Base-by-base conservation (phyloP, 2,113 vertebrate species). In the Stegastes partitus region DNA sequence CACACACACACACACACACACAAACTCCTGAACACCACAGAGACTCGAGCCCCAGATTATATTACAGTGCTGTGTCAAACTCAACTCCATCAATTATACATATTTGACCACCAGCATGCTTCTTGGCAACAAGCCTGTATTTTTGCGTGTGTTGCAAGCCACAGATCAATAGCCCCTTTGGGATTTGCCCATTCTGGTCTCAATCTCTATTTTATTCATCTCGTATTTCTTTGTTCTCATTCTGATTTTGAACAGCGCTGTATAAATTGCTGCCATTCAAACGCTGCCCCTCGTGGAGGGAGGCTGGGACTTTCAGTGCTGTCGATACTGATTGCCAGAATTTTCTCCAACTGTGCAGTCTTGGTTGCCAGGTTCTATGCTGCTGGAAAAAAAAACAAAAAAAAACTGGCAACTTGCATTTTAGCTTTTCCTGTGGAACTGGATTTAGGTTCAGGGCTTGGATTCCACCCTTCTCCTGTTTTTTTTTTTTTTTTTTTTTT, bases 71-170 rank as follows among this genome's bases (percentile, higher is more conserved):
- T 55, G 83, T 90, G 84, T 88, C 87, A 90, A 90, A 89, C 75
- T 64, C 82, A 83, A 68, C 77, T 74, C 80, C 75, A 91, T 93
- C 83, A 92, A 88, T 92, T 92, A 91, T 80, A 89, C 85, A 92
- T 88, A 75, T 91, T 67, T 85, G 82, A 88, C 85, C 85, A 86
- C 65, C 69, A 83, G 70, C 59, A 63, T 56, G 77, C 64, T 77
- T 55, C 67, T 77, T 89, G 84, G 77, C 79, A 83, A 68, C 75
- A 25, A 57, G 63, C 62, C 66, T 39, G 25, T 58, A 72, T 80
- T 42, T 54, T 76, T 66, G 53, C 56, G 67, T 83, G 59, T 74
- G 54, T 77, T 74, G 53, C 39, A n/a, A 44, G 69, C 42, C 39
- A 26, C 63, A 84, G 82, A 90, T 91, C 89, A 87, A 91, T 87